Base-by-base conservation (phyloP, 2,888 invertebrate species). In the Latrodectus elegans region DNA sequence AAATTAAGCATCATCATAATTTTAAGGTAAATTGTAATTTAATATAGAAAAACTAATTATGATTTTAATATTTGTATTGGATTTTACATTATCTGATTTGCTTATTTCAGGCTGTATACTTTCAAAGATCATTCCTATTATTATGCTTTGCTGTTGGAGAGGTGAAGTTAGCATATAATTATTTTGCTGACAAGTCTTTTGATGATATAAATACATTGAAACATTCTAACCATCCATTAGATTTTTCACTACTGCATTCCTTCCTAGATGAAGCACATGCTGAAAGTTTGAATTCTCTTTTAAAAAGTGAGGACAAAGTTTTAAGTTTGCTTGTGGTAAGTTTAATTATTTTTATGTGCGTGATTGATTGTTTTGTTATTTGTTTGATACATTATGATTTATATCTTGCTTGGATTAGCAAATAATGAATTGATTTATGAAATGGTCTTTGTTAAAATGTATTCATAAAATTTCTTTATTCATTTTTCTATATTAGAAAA, bases 251-350 rank as follows among this genome's bases (percentile, higher is more conserved):
- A 12, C 17, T 81, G 10, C 60, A 77, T 22, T 72, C 38, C 8
- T 87, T 73, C 71, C 72, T 87, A 0, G 65, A 17, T 60, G 74
- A 81, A 17, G 51, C 71, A 11, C 72, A 87, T 53, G 4, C 51
- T n/a, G 8, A 72, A 11, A n/a, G 68, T 4, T 82, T 86, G 9
- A 55, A 68, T 49, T 12, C 14, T 8, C n/a, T 77, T 64, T 55
- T 81, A 26, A 68, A 75, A 17, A 26, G 73, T 51, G 81, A 73
- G 22, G 73, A 87, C 22, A 82, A 82, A 67, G 15, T 72, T n/a
- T 71, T 81, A 10, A 73, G 81, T 72, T 75, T 72, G 11, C 67
- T 87, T 51, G 68, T 87, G 14, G 86, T 87, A 87, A 81, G 86
- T 82, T 17, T 11, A 17, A 15, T 60, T 60, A 6, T 60, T 60